Base-by-base conservation (phyloP, 2,888 invertebrate genomes). In the Apamea crenata region DNA sequence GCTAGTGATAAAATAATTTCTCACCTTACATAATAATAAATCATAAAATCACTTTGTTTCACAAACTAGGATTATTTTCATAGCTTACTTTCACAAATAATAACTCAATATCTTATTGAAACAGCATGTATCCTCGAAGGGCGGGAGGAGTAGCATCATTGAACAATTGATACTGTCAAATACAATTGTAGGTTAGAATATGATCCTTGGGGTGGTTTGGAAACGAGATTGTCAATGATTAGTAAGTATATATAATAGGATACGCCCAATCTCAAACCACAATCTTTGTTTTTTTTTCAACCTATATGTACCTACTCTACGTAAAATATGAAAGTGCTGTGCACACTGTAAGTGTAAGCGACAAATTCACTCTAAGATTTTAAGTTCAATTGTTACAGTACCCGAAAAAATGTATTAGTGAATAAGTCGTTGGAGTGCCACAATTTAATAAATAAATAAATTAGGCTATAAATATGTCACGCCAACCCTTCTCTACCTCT, bases 131-230 rank as follows among this genome's bases (percentile, higher is more conserved):
- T 66, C 0, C 1, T n/a, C 8, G 1, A 18, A 32, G 80, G 66
- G 74, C 71, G 81, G 50, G 16, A 36, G 8, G 29, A 78, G 70
- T 56, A 56, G 69, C 32, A 56, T 80, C 74, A 89, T 89, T 69
- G 50, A 76, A 65, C 81, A 81, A 82, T 82, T 81, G 82, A 82
- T 81, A 65, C 80, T 88, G 89, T 88, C 89, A 89, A 89, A 89
- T 85, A 89, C 87, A 88, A 89, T 87, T 86, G 80, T 85, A 59
- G 29, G 36, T 80, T 82, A 77, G 61, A 65, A 85, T 63, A 44
- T 77, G 80, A 72, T 68, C 7, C 56, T 76, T 29, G 29, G 67
- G 56, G 63, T 68, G 73, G 40, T 67, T 72, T 40, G 77, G 47
- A 25, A 73, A 72, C 66, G 21, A 21, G 16, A 50, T 56, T 61